A percentile compares a stretch with the other conserved stretches of the same genome.
Conservation (phyloP, 2,113 vertebrate species). For the Lepisosteus osseus region DNA sequence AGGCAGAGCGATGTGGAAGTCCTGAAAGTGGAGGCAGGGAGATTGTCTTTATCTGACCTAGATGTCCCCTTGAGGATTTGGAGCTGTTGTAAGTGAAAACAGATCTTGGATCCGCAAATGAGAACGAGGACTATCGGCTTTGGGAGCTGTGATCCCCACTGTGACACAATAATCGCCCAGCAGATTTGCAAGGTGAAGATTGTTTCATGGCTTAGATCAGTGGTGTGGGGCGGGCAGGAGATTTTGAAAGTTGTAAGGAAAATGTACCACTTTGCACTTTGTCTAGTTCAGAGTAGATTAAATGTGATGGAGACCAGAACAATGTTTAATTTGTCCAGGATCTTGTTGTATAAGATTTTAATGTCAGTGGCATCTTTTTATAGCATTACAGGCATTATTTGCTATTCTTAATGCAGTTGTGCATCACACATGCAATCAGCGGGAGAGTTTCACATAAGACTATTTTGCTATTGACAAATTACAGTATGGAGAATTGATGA, state of each 20-base stretch:
- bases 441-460: constrained; percentile 1
- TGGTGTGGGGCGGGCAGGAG: constrained; percentile 61
- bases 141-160: constrained; percentile 60
- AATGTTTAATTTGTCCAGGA: constrained; percentile 71
- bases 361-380: constrained; percentile 43
- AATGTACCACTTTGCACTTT: constrained; percentile 67
- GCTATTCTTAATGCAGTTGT: constrained; percentile 39
- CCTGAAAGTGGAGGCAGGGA: constrained; percentile 11
- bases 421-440: constrained; percentile 1
- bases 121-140: constrained; percentile 50
- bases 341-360: constrained; percentile 59
- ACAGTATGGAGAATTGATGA: constrained; percentile 24
- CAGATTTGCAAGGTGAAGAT: constrained; percentile 59
- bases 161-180: constrained; percentile 46
- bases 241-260: constrained; percentile 68
- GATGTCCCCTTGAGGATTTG: constrained; percentile 83
- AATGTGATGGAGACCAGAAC: constrained; percentile 65
- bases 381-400: constrained; percentile 43
- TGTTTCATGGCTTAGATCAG: constrained; percentile 60
- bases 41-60: constrained; percentile 71
- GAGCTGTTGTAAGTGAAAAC: constrained; percentile 62
- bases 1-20: not conserved
- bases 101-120: constrained; percentile 73
- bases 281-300: constrained; percentile 82
- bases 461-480: constrained; percentile 42